Evolutionary conservation across 2,113 vertebrate genomes (phyloP).

Genomic region (Leptodactylus fuscus): DNA sequence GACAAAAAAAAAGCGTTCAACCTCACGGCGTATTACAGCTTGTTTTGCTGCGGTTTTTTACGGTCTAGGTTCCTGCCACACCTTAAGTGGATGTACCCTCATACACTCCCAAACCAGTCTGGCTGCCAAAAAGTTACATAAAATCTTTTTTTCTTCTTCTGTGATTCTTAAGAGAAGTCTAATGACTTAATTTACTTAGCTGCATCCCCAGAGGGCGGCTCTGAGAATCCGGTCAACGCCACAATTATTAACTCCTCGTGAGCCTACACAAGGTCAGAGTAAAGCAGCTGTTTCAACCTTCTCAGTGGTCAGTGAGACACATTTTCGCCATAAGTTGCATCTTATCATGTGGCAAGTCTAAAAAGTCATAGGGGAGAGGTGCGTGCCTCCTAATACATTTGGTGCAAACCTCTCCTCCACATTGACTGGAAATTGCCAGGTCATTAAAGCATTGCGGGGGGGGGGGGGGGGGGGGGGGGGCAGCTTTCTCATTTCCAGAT

Average conservation of each 20-base stretch:
- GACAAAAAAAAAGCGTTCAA: not conserved
- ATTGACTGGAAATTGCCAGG: too few species aligned
- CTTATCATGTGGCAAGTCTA: too few species aligned
- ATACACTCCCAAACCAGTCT: not conserved
- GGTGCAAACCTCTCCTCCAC: too few species aligned
- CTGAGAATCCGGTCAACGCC: not conserved
- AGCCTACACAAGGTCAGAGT: too few species aligned
- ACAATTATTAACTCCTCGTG: not conserved
- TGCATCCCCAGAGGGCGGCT: not conserved
- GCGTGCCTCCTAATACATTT: too few species aligned
- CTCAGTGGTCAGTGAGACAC: too few species aligned
- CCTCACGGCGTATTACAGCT: not conserved
- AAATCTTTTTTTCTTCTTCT: not conserved
- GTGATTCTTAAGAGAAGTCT: not conserved
- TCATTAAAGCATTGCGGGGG: too few species aligned
- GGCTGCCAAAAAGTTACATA: not conserved
- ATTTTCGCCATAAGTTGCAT: too few species aligned
- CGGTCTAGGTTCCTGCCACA: not conserved
- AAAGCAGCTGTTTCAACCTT: not conserved
- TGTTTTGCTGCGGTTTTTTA: too few species aligned
- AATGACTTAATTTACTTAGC: conserved; percentile 1
- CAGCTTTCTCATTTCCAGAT: too few species aligned
- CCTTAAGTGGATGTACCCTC: not conserved
- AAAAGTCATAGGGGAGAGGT: too few species aligned
- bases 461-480: too few species aligned